Base-by-base conservation (phyloP, 2,888 invertebrate genomes). In the Drosophila putrida region DNA sequence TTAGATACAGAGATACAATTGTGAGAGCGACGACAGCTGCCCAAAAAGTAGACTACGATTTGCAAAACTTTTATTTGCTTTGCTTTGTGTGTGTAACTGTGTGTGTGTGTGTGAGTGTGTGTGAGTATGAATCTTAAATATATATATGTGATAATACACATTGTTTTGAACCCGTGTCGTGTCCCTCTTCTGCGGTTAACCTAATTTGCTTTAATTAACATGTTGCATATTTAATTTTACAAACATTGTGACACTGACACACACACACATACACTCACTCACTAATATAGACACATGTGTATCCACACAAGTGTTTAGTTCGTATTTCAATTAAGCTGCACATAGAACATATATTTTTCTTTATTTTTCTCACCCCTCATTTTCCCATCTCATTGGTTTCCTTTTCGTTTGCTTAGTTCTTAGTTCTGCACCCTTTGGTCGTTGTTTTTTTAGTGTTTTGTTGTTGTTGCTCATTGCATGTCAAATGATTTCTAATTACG, bases 141-240 rank as follows among this genome's bases (percentile, higher is more conserved):
- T 43, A 54, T 46, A 50, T 31, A 53, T 47, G 57, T 54, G 20
- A 44, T 75, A 64, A 64, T 64, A 59, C 41, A 54, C 63, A 54
- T 76, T 71, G 60, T 65, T 54, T 10, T 53, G 8, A 25, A 11
- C 6, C 9, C 6, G 13, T 8, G 13, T 8, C 39, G 3, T 13
- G 1, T 9, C 27, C 13, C 35, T 53, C 50, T 33, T 55, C 51
- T 63, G 89, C 70, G 86, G 82, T 75, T 82, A 85, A 88, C 82
- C 89, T 89, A 88, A 89, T 89, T 88, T 85, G 75, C 75, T 85
- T 85, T 85, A 85, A 85, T 85, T 85, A 88, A 89, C 89, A 78
- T 75, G 73, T 71, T 85, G 71, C 80, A 85, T 85, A 89, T 89
- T 89, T 88, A 77, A 89, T 85, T 72, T 73, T 68, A 62, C 80